Conservation (phyloP, 2,113 vertebrate genomes). For the Camarhynchus parvulus region DNA sequence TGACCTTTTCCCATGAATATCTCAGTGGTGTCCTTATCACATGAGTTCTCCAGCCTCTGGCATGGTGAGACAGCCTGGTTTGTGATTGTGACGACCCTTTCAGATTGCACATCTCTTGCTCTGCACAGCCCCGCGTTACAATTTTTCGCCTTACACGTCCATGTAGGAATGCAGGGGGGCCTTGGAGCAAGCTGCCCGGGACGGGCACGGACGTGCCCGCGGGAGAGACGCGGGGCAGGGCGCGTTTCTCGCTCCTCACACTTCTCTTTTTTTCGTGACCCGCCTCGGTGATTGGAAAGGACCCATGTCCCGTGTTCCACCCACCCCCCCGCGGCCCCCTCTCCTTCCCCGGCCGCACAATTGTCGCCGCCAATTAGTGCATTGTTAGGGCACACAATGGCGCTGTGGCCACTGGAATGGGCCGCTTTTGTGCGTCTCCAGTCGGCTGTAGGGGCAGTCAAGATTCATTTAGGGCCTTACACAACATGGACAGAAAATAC, state of each 20-base stretch:
- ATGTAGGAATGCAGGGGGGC: not conserved
- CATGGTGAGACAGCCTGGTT: not conserved
- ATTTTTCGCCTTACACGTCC: not conserved
- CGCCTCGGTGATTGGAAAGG: constrained; percentile 83
- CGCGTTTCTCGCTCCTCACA: not conserved
- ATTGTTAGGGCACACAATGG: constrained; percentile 91
- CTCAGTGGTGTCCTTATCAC: constrained; percentile 26
- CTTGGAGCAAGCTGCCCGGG: not conserved
- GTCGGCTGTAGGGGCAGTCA: constrained; percentile 92
- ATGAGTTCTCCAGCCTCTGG: not conserved
- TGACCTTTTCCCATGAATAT: constrained; percentile 33
- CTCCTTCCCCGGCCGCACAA: constrained; percentile 67
- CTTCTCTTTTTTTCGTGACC: constrained; percentile 66
- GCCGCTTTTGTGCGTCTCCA: constrained; percentile 92
- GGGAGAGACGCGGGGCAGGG: not conserved
- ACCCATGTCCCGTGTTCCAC: constrained; percentile 68
- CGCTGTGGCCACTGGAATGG: constrained; percentile 87
- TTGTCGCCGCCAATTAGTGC: constrained; percentile 97
- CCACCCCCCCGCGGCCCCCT: not conserved
- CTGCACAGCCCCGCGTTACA: not conserved
- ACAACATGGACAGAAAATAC: constrained; percentile 89
- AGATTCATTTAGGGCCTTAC: constrained; percentile 91
- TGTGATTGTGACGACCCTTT: not conserved
- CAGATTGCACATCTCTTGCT: not conserved
- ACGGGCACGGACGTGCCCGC: not conserved